phyloP scores from a whole-genome alignment of 1,140 invertebrate genomes.

The Teleogryllus occipitalis region DNA sequence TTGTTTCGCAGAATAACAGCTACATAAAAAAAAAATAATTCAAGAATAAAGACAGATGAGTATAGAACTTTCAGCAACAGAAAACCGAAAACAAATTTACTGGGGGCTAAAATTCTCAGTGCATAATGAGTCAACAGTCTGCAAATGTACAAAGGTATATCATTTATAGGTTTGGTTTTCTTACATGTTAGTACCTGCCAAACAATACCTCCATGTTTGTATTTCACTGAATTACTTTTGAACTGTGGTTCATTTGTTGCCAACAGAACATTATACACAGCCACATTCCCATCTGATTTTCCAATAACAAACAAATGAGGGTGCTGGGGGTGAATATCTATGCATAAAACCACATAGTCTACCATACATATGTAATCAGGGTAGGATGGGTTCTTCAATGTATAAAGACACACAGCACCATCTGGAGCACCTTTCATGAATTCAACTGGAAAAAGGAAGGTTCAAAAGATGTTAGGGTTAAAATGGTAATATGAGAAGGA shows the following conservation, averaged over 20 bases:
- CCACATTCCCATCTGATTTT: slow-evolving; percentile 83
- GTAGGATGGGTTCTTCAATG: slow-evolving; percentile 86
- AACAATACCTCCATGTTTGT: slow-evolving; percentile 65
- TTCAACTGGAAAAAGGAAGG: slow-evolving; percentile 56
- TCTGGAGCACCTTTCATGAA: slow-evolving; percentile 64
- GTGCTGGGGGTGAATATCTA: slow-evolving; percentile 75
- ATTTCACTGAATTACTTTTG: slow-evolving; percentile 59
- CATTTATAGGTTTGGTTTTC: slow-evolving; percentile 19
- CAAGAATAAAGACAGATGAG: too few relatives aligned
- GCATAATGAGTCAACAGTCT: too few relatives aligned
- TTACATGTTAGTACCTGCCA: slow-evolving; percentile 51
- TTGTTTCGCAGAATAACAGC: too few relatives aligned
- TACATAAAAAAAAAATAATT: too few relatives aligned
- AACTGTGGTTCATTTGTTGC: slow-evolving; percentile 56
- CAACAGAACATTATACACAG: slow-evolving; percentile 73
- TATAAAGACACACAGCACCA: slow-evolving; percentile 78
- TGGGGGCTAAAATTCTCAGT: too few relatives aligned
- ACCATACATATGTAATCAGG: slow-evolving; percentile 72
- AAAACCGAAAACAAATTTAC: too few relatives aligned
- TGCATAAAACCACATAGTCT: slow-evolving; percentile 70
- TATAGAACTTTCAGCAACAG: too few relatives aligned
- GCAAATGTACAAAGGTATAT: too few relatives aligned
- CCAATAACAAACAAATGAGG: slow-evolving; percentile 78
- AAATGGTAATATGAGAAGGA: too few relatives aligned
- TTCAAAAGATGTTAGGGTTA: not conserved